These are phyloP conservation scores for Megalops cyprinoides DNA, from an alignment of 2,797 vertebrate species.

Conservation along the genomic window DNA sequence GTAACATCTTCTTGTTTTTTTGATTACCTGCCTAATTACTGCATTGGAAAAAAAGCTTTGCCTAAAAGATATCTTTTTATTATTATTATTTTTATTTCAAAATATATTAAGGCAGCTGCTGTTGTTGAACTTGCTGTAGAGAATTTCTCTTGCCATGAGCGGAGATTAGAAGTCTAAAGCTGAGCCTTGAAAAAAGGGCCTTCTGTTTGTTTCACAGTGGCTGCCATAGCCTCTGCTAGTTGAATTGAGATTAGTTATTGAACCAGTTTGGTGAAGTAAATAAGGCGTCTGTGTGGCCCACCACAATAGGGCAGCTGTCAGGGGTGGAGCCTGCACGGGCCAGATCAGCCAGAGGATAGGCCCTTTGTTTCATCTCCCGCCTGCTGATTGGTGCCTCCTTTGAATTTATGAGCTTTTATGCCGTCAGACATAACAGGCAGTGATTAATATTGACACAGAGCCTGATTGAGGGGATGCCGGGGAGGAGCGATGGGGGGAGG, in stretches of 20 bases:
- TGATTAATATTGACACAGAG: constrained; percentile 38
- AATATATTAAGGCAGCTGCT: neutral
- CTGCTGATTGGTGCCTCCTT: constrained; percentile 29
- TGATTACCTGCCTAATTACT: neutral
- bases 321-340: neutral
- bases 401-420: constrained; percentile 34
- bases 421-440: constrained; percentile 8
- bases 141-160: neutral
- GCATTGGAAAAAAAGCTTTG: too few relatives aligned
- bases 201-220: neutral
- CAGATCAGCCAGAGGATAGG: constrained; percentile 29
- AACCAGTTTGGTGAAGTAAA: constrained; percentile 27
- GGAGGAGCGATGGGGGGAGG: neutral
- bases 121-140: neutral
- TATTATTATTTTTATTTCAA: neutral
- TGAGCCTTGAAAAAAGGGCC: neutral
- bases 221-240: neutral
- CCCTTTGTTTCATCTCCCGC: neutral
- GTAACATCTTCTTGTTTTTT: neutral
- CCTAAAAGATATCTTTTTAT: neutral
- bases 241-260: constrained; percentile 40
- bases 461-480: constrained; percentile 29
- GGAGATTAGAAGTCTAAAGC: neutral
- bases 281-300: constrained; percentile 31
- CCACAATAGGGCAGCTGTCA: constrained; percentile 40